phyloP scores from a whole-genome alignment of 2,113 vertebrate genomes.

The Capricornis sumatraensis region DNA sequence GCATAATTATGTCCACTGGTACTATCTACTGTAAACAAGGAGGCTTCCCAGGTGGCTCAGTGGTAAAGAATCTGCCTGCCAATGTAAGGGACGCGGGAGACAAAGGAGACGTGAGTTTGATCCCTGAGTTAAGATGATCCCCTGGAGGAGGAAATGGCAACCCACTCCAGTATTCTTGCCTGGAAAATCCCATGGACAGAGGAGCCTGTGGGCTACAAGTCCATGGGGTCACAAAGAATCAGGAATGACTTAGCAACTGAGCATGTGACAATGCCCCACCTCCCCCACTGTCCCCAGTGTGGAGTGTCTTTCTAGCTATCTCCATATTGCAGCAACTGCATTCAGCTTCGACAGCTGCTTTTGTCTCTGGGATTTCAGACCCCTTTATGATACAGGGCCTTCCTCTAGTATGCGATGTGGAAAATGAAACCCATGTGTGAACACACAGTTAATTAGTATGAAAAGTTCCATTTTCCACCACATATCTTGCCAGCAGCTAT shows the following conservation, averaged over 20 bases:
- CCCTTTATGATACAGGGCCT: neutral
- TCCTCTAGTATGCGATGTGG: slow-evolving; percentile 28
- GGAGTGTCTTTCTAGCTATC: neutral
- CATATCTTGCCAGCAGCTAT: slow-evolving; percentile 71
- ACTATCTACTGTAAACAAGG: neutral
- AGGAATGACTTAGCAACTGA: neutral
- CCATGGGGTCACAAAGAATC: neutral
- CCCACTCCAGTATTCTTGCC: neutral
- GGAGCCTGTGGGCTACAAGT: neutral
- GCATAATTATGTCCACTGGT: neutral
- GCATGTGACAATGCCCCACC: fast-evolving
- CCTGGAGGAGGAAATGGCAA: neutral
- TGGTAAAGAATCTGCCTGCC: neutral
- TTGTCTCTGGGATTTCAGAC: slow-evolving; percentile 35
- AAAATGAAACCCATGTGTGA: slow-evolving; percentile 74
- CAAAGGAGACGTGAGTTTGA: neutral
- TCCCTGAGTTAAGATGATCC: neutral
- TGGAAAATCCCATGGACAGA: neutral
- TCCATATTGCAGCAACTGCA: neutral
- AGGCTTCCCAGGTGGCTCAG: neutral
- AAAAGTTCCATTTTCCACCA: slow-evolving; percentile 63
- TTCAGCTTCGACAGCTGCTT: slow-evolving; percentile 34
- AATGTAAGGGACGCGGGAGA: neutral
- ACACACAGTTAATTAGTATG: slow-evolving; percentile 70
- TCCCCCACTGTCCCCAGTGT: neutral